Evolutionary conservation across 2,888 invertebrate genomes (phyloP), one percentile per base, ranked within the genome.

Genomic region (Agriotes lineatus): DNA sequence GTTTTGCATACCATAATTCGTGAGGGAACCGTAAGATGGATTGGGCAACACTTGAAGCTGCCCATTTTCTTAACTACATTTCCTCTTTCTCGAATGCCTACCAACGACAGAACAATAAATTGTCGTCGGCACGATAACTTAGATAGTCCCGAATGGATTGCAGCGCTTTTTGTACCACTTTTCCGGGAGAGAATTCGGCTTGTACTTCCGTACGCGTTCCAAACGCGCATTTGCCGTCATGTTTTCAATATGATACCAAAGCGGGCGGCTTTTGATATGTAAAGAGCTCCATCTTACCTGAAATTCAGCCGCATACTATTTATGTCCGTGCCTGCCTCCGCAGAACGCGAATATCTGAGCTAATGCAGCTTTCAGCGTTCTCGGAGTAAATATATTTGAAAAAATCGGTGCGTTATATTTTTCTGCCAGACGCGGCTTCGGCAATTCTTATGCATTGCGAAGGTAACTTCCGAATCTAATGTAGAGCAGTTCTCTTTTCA

Each of bases 231-330:
- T 39, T 16, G 30, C 19, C 50, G 35, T 12, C 54, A 56, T 63
- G 33, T 62, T 44, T 63, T 56, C 44, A 44, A 63, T 39, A 54
- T 42, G 30, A 56, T n/a, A 30, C 33, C 33, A 54, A 63, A 44
- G 44, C 42, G 30, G 18, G 16, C 18, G 44, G 54, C 56, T 56
- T 63, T 63, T 63, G 63, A 63, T 63, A 63, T 63, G 56, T 56
- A 56, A 63, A 63, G 30, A 9, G 9, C 33, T 44, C n/a, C 45
- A 44, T 60, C 30, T 54, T 63, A 52, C 39, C 37, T 25, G 25
- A 44, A 22, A n/a, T 61, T 58, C 16, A 9, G 12, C 22, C 18
- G 50, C 22, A 37, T 35, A 22, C 48, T 61, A 50, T 20, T 61
- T 48, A 37, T 37, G 45, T 22, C 19, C 19, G 16, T 30, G 52